Evolutionary conservation across 1,140 invertebrate species (phyloP).

Genomic region (Dinoponera quadriceps): DNA sequence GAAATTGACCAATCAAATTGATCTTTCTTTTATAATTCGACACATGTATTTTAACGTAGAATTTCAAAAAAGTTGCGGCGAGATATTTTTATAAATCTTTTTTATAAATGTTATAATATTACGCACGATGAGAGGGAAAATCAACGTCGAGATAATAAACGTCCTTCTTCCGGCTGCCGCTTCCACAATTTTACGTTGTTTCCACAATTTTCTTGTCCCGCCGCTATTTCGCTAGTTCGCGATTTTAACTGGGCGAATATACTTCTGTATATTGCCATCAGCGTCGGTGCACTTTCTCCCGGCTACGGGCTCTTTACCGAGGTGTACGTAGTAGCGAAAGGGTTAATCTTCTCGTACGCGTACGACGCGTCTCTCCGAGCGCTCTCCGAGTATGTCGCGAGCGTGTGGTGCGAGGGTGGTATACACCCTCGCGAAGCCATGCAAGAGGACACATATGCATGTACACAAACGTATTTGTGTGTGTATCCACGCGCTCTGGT

Average conservation of each 20-base stretch:
- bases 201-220: neutral
- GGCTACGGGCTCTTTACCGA: constrained; percentile 11
- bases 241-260: constrained; percentile 8
- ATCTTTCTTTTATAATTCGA: neutral
- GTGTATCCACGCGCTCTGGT: constrained; percentile 6
- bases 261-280: neutral
- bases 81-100: too few relatives aligned
- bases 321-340: constrained; percentile 25
- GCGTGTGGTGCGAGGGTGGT: neutral
- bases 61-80: too few relatives aligned
- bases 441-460: constrained; percentile 26
- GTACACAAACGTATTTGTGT: neutral
- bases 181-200: neutral
- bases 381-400: neutral
- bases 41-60: neutral
- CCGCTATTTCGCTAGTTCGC: neutral
- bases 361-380: neutral
- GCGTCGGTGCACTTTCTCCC: constrained; percentile 32
- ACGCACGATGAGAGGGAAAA: neutral
- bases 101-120: too few relatives aligned
- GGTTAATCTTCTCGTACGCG: constrained; percentile 37
- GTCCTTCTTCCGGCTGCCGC: too few relatives aligned
- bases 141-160: neutral
- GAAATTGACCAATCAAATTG: too few relatives aligned
- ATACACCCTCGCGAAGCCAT: constrained; percentile 23